Evolutionary conservation across 2,797 vertebrate genomes (phyloP), one percentile per base, ranked within the genome.

Genomic region (Chaetophractus vellerosus): DNA sequence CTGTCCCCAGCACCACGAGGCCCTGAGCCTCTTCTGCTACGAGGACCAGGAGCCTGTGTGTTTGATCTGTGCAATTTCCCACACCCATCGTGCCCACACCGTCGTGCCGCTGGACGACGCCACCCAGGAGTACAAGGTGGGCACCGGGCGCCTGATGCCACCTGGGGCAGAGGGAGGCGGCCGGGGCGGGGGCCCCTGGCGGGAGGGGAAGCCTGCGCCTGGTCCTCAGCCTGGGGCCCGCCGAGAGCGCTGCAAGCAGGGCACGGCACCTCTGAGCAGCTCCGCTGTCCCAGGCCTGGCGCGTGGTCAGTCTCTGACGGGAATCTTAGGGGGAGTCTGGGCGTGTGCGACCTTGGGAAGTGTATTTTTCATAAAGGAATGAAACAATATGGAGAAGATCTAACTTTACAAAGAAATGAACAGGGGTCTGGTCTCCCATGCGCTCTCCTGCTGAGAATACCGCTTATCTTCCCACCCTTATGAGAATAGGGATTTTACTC

Each of bases 11-110:
- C 99, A 99, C 97, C 98, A 99, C 1, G 99, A 99, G 88, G 99
- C 99, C 89, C 98, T 99, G 96, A 99, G 99, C 79, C 98, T 99
- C 1, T 99, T 99, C 98, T 99, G 99, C 55, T 99, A 99, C 63
- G 99, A 99, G 88, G 99, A 99, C 96, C 99, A 99, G 96, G 99
- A 99, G 96, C 98, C 99, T 79, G 98, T 99, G 82, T 99, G 99
- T 97, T 97, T 99, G 94, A 99, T 99, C 75, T 99, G 99, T 63
- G 99, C 99, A 5, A 98, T 99, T 88, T 99, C 99, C 19, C 99
- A 99, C 83, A 99, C 99, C 88, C 99, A 99, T 96, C 98, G 99
- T 38, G 98, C 98, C 86, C 99, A 99, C 66, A 98, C 98, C 1
- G 98, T 99, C 74, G 97, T 99, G 78, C 99, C 99, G 80, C 98